These are phyloP conservation scores for Acanthurus lineatus DNA, from an alignment of 2,797 vertebrate species.

Conservation along the genomic window DNA sequence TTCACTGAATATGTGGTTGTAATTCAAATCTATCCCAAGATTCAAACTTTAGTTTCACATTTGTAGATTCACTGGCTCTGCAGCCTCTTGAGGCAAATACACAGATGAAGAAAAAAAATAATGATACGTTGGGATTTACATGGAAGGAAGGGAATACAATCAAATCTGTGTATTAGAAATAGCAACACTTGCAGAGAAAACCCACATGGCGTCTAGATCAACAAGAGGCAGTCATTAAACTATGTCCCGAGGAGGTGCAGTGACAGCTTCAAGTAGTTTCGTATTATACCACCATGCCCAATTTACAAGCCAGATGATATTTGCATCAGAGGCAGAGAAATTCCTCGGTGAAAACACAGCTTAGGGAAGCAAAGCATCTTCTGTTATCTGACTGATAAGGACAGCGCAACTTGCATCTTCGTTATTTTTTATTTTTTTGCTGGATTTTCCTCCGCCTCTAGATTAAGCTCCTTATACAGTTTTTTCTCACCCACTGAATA, in stretches of 20 bases:
- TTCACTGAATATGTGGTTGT: not conserved
- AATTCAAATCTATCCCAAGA: conserved; percentile 12
- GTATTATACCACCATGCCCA: conserved; percentile 68
- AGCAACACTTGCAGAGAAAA: conserved; percentile 48
- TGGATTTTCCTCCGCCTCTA: conserved; percentile 44
- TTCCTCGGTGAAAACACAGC: conserved; percentile 72
- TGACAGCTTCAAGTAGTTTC: conserved; percentile 72
- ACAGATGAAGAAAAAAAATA: conserved; percentile 19
- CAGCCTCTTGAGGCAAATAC: conserved; percentile 6
- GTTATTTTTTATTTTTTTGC: conserved; percentile 36
- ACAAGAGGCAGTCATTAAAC: conserved; percentile 77
- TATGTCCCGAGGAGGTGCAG: conserved; percentile 74
- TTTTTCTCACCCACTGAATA: conserved; percentile 51
- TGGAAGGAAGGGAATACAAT: conserved; percentile 31
- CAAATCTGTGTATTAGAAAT: conserved; percentile 51
- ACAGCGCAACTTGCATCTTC: conserved; percentile 46
- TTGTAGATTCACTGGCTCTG: not conserved
- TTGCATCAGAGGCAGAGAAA: conserved; percentile 73
- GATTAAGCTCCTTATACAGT: conserved; percentile 70
- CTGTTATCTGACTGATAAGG: conserved; percentile 75
- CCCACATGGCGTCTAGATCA: conserved; percentile 55
- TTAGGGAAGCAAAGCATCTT: conserved; percentile 69
- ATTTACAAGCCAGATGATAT: conserved; percentile 77
- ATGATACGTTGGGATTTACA: conserved; percentile 37
- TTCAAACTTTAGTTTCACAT: conserved; percentile 20